Conservation (phyloP, 2,113 vertebrate genomes). For the Carassius auratus region DNA sequence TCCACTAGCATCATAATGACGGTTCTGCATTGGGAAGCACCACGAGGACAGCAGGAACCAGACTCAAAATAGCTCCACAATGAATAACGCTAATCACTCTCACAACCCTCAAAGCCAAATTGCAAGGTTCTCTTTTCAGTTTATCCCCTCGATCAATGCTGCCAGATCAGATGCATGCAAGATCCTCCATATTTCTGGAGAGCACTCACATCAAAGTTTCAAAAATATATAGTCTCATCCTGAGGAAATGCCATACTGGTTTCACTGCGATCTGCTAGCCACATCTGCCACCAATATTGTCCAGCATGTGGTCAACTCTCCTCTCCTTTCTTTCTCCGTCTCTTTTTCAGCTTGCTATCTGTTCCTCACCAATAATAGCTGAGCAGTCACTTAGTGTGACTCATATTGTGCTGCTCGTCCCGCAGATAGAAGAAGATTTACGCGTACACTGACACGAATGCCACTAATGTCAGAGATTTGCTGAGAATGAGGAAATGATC, state of each 20-base stretch:
- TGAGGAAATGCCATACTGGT: constrained; percentile 87
- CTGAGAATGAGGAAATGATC: constrained; percentile 55
- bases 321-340: constrained; percentile 73
- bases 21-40: not conserved
- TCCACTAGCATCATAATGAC: not conserved
- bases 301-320: constrained; percentile 83
- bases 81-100: constrained; percentile 23
- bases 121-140: constrained; percentile 59
- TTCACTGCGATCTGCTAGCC: constrained; percentile 78
- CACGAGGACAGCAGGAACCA: not conserved
- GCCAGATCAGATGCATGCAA: constrained; percentile 83
- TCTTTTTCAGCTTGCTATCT: constrained; percentile 59
- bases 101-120: constrained; percentile 60
- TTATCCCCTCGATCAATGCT: constrained; percentile 81
- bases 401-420: constrained; percentile 65
- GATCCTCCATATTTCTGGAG: constrained; percentile 84
- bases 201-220: constrained; percentile 84
- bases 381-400: constrained; percentile 73
- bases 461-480: constrained; percentile 52
- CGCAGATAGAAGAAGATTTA: constrained; percentile 45
- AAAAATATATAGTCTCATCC: constrained; percentile 80
- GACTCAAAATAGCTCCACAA: constrained; percentile 8
- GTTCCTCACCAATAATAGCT: constrained; percentile 57
- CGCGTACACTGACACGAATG: constrained; percentile 39
- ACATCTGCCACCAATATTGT: constrained; percentile 90